These are phyloP conservation scores for Crotalus horridus DNA, from an alignment of 2,113 vertebrate species.

Conservation along the genomic window DNA sequence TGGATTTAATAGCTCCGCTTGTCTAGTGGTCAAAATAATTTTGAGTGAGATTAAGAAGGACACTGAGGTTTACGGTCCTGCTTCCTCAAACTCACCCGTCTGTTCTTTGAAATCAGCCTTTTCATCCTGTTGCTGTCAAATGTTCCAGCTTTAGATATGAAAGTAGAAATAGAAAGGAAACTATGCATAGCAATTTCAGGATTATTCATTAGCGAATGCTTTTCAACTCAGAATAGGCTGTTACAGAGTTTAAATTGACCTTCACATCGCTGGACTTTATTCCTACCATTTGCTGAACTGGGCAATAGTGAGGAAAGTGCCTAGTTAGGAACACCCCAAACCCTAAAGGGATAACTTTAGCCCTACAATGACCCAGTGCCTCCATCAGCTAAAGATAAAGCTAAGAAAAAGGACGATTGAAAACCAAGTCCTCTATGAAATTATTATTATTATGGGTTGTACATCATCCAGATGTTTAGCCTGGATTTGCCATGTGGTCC, in stretches of 20 bases:
- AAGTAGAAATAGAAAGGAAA: not conserved
- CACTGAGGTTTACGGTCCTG: not conserved
- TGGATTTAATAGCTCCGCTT: not conserved
- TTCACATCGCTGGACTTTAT: not conserved
- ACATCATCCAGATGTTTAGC: not conserved
- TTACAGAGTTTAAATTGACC: not conserved
- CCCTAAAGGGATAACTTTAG: not conserved
- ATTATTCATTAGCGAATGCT: not conserved
- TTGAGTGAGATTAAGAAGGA: not conserved
- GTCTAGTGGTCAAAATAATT: not conserved
- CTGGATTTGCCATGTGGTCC: not conserved
- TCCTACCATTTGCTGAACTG: not conserved
- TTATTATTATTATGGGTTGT: not conserved
- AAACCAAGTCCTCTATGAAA: not conserved
- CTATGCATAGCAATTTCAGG: not conserved
- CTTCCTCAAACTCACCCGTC: not conserved
- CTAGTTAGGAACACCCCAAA: not conserved
- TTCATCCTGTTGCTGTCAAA: not conserved
- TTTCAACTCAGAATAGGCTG: slow-evolving; percentile 1
- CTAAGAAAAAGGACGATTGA: not conserved
- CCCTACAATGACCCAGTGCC: not conserved
- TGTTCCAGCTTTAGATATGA: not conserved
- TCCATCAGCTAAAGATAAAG: not conserved
- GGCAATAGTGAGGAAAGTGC: not conserved
- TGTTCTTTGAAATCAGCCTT: not conserved